Percentiles rank a stretch among this genome's conserved stretches.
phyloP scores from a whole-genome alignment of 2,113 vertebrate species.

The Amphiprion ocellaris region DNA sequence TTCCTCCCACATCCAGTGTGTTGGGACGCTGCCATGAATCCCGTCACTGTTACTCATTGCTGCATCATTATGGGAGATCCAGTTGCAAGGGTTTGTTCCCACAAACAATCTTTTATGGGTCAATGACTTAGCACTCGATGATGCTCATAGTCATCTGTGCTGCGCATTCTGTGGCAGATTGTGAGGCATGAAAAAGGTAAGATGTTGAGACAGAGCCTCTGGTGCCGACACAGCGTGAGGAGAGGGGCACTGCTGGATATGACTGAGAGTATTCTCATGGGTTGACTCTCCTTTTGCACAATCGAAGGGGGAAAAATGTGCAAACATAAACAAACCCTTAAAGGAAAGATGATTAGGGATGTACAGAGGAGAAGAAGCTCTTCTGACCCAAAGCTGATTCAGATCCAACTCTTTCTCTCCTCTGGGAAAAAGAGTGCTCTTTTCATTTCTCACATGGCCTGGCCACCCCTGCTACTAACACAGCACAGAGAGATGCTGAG shows the following conservation, averaged over 20 bases:
- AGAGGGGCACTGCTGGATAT: slow-evolving; percentile 10
- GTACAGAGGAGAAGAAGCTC: slow-evolving; percentile 63
- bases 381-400: slow-evolving; percentile 67
- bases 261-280: slow-evolving; percentile 63
- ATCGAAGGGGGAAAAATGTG: slow-evolving; percentile 62
- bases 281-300: slow-evolving; percentile 57
- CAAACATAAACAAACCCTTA: slow-evolving; percentile 79
- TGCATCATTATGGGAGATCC: slow-evolving; percentile 37
- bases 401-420: slow-evolving; percentile 67
- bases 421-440: slow-evolving; percentile 75
- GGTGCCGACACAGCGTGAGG: neutral
- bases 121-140: slow-evolving; percentile 22
- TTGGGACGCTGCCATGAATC: slow-evolving; percentile 57
- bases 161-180: slow-evolving; percentile 2
- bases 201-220: slow-evolving; percentile 3
- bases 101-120: slow-evolving; percentile 30
- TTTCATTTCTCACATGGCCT: slow-evolving; percentile 78
- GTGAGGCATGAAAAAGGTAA: slow-evolving; percentile 12
- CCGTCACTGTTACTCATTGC: slow-evolving; percentile 19
- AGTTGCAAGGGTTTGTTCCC: slow-evolving; percentile 37
- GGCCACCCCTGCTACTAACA: slow-evolving; percentile 69
- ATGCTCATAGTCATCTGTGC: slow-evolving; percentile 22
- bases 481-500: slow-evolving; percentile 70
- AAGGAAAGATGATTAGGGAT: slow-evolving; percentile 72
- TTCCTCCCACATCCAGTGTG: slow-evolving; percentile 26